phyloP scores from a whole-genome alignment of 2,888 invertebrate species.

The Latrodectus hesperus region DNA sequence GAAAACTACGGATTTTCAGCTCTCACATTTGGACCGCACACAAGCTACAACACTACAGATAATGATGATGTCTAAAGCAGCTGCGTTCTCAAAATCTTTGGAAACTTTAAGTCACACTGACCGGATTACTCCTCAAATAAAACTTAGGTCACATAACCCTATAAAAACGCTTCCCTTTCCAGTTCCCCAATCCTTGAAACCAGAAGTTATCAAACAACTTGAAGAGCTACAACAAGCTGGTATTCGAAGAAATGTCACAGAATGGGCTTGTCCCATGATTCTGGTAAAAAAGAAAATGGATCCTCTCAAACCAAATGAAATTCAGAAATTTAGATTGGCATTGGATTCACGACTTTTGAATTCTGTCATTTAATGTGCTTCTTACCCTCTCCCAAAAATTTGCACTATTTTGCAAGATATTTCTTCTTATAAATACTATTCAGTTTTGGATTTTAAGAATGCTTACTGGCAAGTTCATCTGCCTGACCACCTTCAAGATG shows the following conservation, averaged over 20 bases:
- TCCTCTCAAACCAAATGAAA: neutral
- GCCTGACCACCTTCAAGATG: conserved; percentile 12
- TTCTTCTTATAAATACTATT: neutral
- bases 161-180: neutral
- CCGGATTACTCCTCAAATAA: neutral
- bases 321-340: conserved; percentile 4
- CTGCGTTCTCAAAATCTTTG: conserved; percentile 1
- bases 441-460: conserved; percentile 8
- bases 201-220: neutral
- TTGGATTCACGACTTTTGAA: conserved; percentile 7
- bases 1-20: too few relatives aligned
- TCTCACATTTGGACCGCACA: too few relatives aligned
- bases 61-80: neutral
- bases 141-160: neutral
- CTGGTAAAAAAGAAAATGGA: conserved; percentile 18
- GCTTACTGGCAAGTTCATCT: conserved; percentile 27
- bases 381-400: neutral
- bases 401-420: neutral
- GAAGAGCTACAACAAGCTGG: conserved; percentile 12
- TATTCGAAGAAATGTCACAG: conserved; percentile 3
- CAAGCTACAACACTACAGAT: too few relatives aligned
- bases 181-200: neutral
- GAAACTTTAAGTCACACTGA: neutral
- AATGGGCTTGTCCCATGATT: conserved; percentile 16
- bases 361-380: neutral